Evolutionary conservation across 2,888 invertebrate species (phyloP).

Genomic region (Lepidochitona cinerea): DNA sequence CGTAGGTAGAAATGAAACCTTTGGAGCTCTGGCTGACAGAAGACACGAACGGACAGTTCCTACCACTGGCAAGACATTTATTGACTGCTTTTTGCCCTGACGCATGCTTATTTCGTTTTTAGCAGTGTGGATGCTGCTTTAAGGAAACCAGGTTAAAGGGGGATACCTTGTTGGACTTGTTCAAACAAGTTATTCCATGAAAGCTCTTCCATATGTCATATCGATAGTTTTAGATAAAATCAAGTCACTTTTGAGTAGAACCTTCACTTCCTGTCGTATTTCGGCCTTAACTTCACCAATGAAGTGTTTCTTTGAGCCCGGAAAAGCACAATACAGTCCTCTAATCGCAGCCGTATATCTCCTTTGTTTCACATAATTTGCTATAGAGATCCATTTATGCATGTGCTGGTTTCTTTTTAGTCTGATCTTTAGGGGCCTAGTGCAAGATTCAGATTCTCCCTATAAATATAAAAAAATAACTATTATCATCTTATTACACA

Average conservation of each 20-base stretch:
- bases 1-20: not conserved
- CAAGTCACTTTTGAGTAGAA: constrained; percentile 11
- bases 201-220: not conserved
- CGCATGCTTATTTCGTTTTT: not conserved
- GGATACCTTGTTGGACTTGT: not conserved
- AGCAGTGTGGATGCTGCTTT: not conserved
- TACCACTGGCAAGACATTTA: not conserved
- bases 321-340: constrained; percentile 19
- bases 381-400: not conserved
- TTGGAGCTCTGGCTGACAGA: not conserved
- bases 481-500: too few relatives aligned
- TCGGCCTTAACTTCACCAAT: not conserved
- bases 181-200: not conserved
- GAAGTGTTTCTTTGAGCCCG: constrained; percentile 8
- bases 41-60: not conserved
- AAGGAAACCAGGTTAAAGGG: not conserved
- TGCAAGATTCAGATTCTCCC: too few relatives aligned
- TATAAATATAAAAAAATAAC: too few relatives aligned
- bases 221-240: constrained; percentile 2
- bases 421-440: too few relatives aligned
- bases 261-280: constrained; percentile 8
- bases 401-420: too few relatives aligned
- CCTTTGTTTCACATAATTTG: not conserved
- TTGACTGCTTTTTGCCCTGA: not conserved
- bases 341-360: constrained; percentile 4